These are phyloP conservation scores for Brachyhypopomus occidentalis DNA, from an alignment of 2,113 vertebrate genomes.

Conservation along the genomic window DNA sequence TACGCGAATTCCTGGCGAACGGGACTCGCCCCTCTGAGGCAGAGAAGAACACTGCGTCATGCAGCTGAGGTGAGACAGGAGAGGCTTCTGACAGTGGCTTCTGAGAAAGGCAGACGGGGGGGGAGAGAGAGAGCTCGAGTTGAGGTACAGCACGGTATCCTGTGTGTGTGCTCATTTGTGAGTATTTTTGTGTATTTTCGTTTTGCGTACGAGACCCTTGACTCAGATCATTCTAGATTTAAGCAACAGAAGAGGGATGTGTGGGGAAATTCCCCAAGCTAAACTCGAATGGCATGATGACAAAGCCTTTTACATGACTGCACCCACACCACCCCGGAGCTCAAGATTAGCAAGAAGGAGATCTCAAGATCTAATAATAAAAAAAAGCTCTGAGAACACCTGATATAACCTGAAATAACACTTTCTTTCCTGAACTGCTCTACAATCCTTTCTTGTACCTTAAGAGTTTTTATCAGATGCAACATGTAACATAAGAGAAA, in stretches of 20 bases:
- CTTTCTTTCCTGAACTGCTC: too few relatives aligned
- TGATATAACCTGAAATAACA: not conserved
- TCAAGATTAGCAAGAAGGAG: not conserved
- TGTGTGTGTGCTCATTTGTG: not conserved
- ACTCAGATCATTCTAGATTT: slow-evolving; percentile 48
- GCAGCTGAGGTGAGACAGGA: slow-evolving; percentile 15
- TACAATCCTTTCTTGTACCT: too few relatives aligned
- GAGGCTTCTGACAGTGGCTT: not conserved
- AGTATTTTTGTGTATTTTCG: not conserved
- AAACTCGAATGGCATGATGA: slow-evolving; percentile 21
- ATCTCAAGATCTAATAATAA: not conserved
- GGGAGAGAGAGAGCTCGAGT: slow-evolving; percentile 4
- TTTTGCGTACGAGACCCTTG: slow-evolving; percentile 28
- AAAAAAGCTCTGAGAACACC: not conserved
- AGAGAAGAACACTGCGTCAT: not conserved
- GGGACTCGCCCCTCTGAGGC: slow-evolving; percentile 26
- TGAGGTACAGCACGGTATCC: not conserved
- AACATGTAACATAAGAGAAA: not conserved
- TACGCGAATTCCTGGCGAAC: not conserved
- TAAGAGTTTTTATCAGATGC: not conserved
- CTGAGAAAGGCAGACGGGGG: slow-evolving; percentile 23
- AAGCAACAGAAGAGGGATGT: not conserved
- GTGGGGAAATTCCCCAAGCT: slow-evolving; percentile 41
- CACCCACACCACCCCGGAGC: slow-evolving; percentile 21
- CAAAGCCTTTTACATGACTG: slow-evolving; percentile 1